Conservation (phyloP, 2,113 vertebrate species). For the Romanogobio albipinnatus region DNA sequence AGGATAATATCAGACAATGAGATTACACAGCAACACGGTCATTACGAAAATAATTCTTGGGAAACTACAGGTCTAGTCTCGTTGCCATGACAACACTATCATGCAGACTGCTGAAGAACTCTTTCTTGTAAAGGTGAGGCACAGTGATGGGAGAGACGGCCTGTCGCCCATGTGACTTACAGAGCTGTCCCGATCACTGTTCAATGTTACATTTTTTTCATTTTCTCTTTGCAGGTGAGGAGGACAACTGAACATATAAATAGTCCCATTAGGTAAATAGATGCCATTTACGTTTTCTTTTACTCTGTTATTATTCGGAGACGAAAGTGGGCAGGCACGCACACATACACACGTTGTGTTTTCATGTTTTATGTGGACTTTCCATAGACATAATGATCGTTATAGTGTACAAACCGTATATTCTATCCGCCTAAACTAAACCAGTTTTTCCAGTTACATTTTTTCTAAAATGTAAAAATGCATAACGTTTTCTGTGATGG, state of each 20-base stretch:
- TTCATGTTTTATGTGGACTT: too few species aligned
- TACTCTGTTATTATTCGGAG: neutral
- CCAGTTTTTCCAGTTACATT: too few species aligned
- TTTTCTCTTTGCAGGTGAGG: neutral
- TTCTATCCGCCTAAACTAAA: too few species aligned
- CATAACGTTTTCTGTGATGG: too few species aligned
- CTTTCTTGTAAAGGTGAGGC: neutral
- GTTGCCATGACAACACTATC: slow-evolving; percentile 46
- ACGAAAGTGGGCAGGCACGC: neutral
- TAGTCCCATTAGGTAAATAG: neutral
- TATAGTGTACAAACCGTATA: too few species aligned
- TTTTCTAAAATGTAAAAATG: too few species aligned
- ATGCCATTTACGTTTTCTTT: neutral
- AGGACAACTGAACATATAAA: neutral
- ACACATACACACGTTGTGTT: neutral
- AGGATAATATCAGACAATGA: slow-evolving; percentile 5
- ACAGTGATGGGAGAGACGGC: neutral
- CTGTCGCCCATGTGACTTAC: neutral
- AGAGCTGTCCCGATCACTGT: neutral
- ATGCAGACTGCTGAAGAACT: slow-evolving; percentile 30
- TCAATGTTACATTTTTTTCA: neutral
- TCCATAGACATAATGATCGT: too few species aligned
- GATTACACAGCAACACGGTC: slow-evolving; percentile 32
- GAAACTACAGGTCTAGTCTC: slow-evolving; percentile 31
- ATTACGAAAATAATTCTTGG: slow-evolving; percentile 54